A percentile compares a stretch with the other conserved stretches of the same genome.
phyloP scores from a whole-genome alignment of 2,888 invertebrate species.

The Temnothorax unifasciatus region DNA sequence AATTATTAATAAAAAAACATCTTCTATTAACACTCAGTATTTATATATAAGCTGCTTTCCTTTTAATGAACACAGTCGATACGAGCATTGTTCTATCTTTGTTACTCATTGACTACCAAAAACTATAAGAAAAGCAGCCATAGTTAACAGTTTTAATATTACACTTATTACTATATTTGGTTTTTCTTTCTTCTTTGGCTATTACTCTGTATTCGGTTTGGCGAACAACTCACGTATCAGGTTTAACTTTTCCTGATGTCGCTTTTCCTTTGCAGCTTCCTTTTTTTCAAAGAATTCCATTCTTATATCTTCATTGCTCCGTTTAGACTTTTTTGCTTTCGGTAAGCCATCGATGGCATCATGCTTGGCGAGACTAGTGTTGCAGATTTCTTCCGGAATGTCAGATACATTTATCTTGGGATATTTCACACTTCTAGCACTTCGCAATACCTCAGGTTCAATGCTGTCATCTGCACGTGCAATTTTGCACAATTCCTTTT shows the following conservation, averaged over 20 bases:
- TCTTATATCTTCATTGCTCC: background rate
- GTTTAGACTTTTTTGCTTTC: background rate
- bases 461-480: constrained; percentile 13
- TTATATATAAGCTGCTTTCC: constrained; percentile 4
- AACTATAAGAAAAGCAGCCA: background rate
- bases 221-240: constrained; percentile 1
- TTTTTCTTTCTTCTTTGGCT: constrained; percentile 5
- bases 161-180: background rate
- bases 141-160: constrained; percentile 13
- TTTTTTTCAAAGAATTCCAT: background rate
- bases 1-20: too few relatives aligned
- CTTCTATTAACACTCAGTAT: background rate
- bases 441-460: constrained; percentile 20
- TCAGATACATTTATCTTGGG: background rate
- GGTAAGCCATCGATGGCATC: background rate
- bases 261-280: constrained; percentile 8
- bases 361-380: background rate
- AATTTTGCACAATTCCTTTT: background rate
- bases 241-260: background rate
- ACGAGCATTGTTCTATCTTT: background rate
- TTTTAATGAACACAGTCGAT: background rate
- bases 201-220: constrained; percentile 8
- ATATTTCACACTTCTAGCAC: constrained; percentile 4
- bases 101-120: constrained; percentile 8
- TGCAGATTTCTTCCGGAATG: background rate